phyloP scores from a whole-genome alignment of 2,888 invertebrate genomes.

The Plutella xylostella region DNA sequence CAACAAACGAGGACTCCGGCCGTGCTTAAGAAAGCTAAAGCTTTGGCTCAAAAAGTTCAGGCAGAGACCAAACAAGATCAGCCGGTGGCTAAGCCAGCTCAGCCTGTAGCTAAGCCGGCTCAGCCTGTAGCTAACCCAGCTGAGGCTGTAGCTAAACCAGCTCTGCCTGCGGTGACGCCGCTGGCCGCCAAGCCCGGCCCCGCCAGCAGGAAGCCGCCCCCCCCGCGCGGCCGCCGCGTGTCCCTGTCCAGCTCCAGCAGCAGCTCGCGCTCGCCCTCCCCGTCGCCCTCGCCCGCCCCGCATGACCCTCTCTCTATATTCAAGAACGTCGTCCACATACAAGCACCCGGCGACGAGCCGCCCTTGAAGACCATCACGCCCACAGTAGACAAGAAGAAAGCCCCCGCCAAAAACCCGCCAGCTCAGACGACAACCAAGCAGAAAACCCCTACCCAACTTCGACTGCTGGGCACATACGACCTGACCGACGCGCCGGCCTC shows the following conservation, averaged over 20 bases:
- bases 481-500: slow-evolving; percentile 1
- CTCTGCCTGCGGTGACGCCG: background rate
- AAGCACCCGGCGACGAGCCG: slow-evolving; percentile 24
- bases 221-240: background rate
- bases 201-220: background rate
- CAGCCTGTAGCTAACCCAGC: background rate
- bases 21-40: too few species aligned
- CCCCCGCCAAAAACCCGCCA: background rate
- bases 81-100: background rate
- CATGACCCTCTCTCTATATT: slow-evolving; percentile 36
- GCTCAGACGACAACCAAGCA: slow-evolving; percentile 11
- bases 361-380: background rate
- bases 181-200: background rate
- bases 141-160: background rate
- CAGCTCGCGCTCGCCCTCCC: slow-evolving; percentile 21
- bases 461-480: slow-evolving; percentile 3
- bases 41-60: too few species aligned
- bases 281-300: slow-evolving; percentile 19
- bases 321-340: slow-evolving; percentile 45
- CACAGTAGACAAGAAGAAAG: background rate
- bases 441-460: background rate
- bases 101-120: background rate
- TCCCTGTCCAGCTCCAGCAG: slow-evolving; percentile 21
- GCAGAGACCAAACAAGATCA: background rate
- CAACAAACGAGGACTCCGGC: too few species aligned